Evolutionary conservation across 2,888 invertebrate species (phyloP), one percentile per base, ranked within the genome.

Genomic region (Druceiella hillmani): DNA sequence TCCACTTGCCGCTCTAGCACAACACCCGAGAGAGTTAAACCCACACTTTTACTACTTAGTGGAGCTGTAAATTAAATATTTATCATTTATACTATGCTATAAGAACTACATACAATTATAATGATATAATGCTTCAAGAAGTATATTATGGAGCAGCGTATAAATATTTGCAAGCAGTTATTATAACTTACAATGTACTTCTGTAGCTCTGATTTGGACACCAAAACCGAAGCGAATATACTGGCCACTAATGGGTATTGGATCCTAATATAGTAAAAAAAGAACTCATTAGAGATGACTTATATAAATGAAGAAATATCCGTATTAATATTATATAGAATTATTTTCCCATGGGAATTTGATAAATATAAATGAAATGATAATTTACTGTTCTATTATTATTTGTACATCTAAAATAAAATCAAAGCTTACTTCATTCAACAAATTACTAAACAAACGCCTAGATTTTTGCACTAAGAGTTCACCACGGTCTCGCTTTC

Each of bases 1-100:
- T 71, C 68, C 37, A 73, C 67, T 45, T 72, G 67, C 4, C 66
- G 56, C 28, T 64, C 66, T 13, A 53, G 58, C 5, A 70, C 66
- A 17, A 66, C 50, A 25, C 61, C 65, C 1, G 74, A 66, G 14
- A 74, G 45, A 1, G 71, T 69, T 33, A 74, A 52, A 2, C 71
- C 70, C 40, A 59, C 54, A 3, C 57, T 53, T 41, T 60, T 63
- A 1, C 50, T 52, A 13, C 52, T 52, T 2, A 46, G 33, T 10
- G 41, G 44, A 2, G 54, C 43, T 47, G 56, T 58, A 12, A 51
- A 60, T 62, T 37, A n/a, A n/a, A n/a, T n/a, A n/a, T n/a, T n/a
- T n/a, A n/a, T n/a, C n/a, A 20, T 20, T 20, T 20, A 20, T 7
- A 20, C 6, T 20, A 20, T 6, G 6, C 9, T 20, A 20, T 7